Conservation (phyloP, 2,113 vertebrate species). For the Nannospalax galili region DNA sequence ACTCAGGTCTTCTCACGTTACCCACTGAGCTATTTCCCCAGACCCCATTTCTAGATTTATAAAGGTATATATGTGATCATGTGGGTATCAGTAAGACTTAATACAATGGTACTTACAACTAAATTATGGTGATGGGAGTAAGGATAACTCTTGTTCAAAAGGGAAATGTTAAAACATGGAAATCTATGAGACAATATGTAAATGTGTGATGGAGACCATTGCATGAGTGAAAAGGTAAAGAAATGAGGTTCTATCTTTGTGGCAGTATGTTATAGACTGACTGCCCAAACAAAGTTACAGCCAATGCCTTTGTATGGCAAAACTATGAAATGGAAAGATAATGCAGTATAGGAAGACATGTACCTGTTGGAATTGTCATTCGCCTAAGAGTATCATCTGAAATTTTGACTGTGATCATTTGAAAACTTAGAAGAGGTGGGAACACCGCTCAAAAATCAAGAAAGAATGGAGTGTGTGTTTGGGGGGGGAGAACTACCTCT, state of each 20-base stretch:
- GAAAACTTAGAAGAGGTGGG: background rate
- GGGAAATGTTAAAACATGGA: background rate
- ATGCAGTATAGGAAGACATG: background rate
- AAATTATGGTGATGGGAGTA: constrained; percentile 16
- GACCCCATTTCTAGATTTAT: background rate
- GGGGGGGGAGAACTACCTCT: background rate
- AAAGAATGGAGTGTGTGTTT: background rate
- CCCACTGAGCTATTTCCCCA: background rate
- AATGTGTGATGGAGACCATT: background rate
- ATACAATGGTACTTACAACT: background rate
- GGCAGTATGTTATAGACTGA: background rate
- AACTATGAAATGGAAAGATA: constrained; percentile 29
- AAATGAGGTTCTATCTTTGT: constrained; percentile 17
- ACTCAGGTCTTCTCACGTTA: background rate
- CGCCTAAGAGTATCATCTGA: background rate
- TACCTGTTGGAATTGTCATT: constrained; percentile 43
- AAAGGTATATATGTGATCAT: constrained; percentile 23
- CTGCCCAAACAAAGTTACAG: background rate
- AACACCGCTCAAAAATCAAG: background rate
- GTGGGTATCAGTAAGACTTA: constrained; percentile 31
- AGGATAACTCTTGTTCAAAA: background rate
- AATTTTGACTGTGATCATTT: background rate
- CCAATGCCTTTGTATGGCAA: constrained; percentile 42
- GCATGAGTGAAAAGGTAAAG: background rate
- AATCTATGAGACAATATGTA: background rate